Evolutionary conservation across 2,888 invertebrate species (phyloP).

Genomic region (Embidobia sp.): DNA sequence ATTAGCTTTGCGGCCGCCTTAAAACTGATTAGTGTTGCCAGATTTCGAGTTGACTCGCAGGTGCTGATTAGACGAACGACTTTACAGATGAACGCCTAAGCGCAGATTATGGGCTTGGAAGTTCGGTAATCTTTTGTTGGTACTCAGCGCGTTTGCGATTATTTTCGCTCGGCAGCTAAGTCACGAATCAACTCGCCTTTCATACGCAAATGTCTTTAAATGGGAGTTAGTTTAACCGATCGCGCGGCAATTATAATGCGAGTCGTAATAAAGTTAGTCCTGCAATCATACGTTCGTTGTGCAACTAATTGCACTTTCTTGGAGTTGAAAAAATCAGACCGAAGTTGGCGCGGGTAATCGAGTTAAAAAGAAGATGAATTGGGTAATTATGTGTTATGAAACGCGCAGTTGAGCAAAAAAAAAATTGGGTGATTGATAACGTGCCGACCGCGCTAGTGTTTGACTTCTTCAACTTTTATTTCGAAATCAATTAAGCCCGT

Average conservation of each 20-base stretch:
- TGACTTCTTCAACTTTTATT: constrained; percentile 16
- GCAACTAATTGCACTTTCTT: constrained; percentile 26
- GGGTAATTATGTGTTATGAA: no score
- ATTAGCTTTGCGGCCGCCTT: not conserved
- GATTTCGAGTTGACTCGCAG: not conserved
- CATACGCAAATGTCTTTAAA: constrained; percentile 23
- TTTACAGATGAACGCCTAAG: not conserved
- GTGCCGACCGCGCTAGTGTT: constrained; percentile 15
- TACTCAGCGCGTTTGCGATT: no score
- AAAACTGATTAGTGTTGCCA: not conserved
- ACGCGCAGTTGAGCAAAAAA: constrained; percentile 20
- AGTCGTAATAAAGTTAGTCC: constrained; percentile 27
- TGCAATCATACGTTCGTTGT: constrained; percentile 14
- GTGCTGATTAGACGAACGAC: not conserved
- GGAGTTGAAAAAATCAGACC: constrained; percentile 19
- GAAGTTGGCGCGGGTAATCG: constrained; percentile 31
- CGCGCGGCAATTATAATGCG: constrained; percentile 21
- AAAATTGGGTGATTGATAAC: constrained; percentile 53
- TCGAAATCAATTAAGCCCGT: not conserved
- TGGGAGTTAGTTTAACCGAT: constrained; percentile 31
- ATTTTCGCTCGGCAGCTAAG: not conserved
- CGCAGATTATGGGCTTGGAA: no score
- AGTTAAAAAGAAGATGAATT: constrained; percentile 49
- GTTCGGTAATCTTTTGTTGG: no score
- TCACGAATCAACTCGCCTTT: constrained; percentile 10